A percentile compares a stretch with the other conserved stretches of the same genome.
These are phyloP conservation scores for Girardia tigrina DNA, from an alignment of 2,888 invertebrate species.

Conservation along the genomic window DNA sequence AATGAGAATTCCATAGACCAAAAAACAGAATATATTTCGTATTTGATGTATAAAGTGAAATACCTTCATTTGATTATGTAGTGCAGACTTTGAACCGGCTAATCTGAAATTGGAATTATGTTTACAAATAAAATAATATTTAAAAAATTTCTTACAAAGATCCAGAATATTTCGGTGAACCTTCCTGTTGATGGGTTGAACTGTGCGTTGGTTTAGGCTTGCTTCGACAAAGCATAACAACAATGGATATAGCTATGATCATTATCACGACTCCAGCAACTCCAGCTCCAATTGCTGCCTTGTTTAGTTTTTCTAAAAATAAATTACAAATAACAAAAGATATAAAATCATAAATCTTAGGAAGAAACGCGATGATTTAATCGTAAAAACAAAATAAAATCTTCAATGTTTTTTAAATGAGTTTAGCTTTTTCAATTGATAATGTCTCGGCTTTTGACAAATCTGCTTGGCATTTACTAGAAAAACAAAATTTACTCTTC, in stretches of 20 bases:
- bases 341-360: no score
- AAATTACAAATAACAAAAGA: no score
- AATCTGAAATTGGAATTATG: neutral
- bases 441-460: no score
- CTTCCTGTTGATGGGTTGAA: constrained; percentile 8
- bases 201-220: neutral
- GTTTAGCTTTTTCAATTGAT: no score
- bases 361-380: no score
- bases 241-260: neutral
- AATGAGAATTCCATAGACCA: no score
- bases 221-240: neutral
- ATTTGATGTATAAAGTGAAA: no score
- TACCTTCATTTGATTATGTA: constrained; percentile 15
- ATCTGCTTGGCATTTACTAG: no score
- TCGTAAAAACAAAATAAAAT: no score
- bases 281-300: neutral
- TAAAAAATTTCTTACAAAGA: neutral
- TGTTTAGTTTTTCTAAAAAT: constrained; percentile 23
- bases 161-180: constrained; percentile 8
- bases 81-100: neutral
- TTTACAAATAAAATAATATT: neutral
- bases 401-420: no score
- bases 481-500: no score
- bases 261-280: neutral
- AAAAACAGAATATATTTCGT: no score